Evolutionary conservation across 2,113 vertebrate genomes (phyloP), one percentile per base, ranked within the genome.

Genomic region (Notiomystis cincta): DNA sequence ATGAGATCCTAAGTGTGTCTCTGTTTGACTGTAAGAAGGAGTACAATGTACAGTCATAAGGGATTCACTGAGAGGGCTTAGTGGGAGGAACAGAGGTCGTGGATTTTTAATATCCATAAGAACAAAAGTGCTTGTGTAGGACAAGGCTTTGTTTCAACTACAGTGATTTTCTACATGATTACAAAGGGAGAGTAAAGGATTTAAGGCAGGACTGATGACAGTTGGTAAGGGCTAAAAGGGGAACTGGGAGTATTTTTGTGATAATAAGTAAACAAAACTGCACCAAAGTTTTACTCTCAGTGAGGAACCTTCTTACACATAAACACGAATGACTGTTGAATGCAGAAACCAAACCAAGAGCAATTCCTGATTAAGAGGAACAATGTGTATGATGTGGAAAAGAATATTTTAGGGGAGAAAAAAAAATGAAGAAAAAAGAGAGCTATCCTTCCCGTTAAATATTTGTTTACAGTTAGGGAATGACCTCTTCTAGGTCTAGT

Each of bases 311-410:
- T 79, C n/a, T 31, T 23, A 19, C 3, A 3, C 1, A 23, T 20
- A 45, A 72, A 35, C 8, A 53, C 2, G 12, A 50, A 33, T 5
- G 9, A 31, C 21, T 50, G 13, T 11, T 61, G 33, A 87, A 62
- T 21, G 7, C 28, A 69, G 54, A 56, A 72, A 65, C 22, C 2
- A 33, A 80, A 89, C 4, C 17, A 53, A 57, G 47, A 54, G 3
- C 48, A 72, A 44, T 33, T 54, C 18, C n/a, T 27, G 15, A 40
- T 69, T 35, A 86, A 70, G 9, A 77, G 37, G 16, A 48, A 30
- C 20, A 72, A 12, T 4, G 2, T 11, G 8, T 0, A 0, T 0
- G 0, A 31, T 67, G 38, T 6, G 5, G 40, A 79, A 50, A 10
- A 64, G 3, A 51, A 38, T 82, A 78, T 25, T 31, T 40, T 57